Percentiles rank a stretch among this genome's conserved stretches.
phyloP scores from a whole-genome alignment of 2,797 vertebrate species.

The Pelobates cultripes region DNA sequence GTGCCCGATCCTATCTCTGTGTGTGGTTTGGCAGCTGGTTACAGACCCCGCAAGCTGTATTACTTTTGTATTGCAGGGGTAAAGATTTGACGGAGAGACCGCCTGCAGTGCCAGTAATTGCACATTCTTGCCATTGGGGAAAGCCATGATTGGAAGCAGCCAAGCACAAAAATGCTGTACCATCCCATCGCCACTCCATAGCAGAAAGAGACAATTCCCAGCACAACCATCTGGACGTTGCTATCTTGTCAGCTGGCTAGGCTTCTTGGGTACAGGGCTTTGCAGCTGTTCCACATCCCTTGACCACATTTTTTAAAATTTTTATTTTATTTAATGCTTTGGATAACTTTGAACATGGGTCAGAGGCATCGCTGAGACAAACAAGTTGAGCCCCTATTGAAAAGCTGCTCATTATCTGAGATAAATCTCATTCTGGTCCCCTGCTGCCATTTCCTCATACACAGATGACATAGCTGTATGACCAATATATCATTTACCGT shows the following conservation, averaged over 20 bases:
- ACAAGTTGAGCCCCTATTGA: constrained; percentile 78
- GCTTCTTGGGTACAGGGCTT: constrained; percentile 82
- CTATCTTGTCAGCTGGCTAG: constrained; percentile 90
- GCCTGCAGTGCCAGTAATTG: constrained; percentile 96
- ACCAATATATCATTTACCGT: constrained; percentile 62
- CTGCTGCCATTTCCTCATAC: constrained; percentile 77
- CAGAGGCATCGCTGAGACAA: constrained; percentile 75
- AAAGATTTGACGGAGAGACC: constrained; percentile 90
- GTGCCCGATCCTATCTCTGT: constrained; percentile 71
- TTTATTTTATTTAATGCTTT: constrained; percentile 63
- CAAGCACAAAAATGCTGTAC: constrained; percentile 96
- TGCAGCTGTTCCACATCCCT: constrained; percentile 92
- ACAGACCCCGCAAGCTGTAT: constrained; percentile 84
- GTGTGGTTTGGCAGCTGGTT: constrained; percentile 97
- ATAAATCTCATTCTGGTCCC: constrained; percentile 67
- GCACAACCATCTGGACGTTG: constrained; percentile 93
- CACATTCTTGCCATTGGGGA: constrained; percentile 87
- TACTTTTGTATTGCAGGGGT: constrained; percentile 86
- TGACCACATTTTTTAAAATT: constrained; percentile 74
- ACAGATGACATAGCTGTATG: constrained; percentile 76
- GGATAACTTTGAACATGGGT: constrained; percentile 74
- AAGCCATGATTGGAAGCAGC: constrained; percentile 92
- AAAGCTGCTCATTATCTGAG: constrained; percentile 81
- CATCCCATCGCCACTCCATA: constrained; percentile 94
- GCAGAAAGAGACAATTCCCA: constrained; percentile 85